Base-by-base conservation (phyloP, 2,797 vertebrate species). In the Distichodus sexfasciatus region DNA sequence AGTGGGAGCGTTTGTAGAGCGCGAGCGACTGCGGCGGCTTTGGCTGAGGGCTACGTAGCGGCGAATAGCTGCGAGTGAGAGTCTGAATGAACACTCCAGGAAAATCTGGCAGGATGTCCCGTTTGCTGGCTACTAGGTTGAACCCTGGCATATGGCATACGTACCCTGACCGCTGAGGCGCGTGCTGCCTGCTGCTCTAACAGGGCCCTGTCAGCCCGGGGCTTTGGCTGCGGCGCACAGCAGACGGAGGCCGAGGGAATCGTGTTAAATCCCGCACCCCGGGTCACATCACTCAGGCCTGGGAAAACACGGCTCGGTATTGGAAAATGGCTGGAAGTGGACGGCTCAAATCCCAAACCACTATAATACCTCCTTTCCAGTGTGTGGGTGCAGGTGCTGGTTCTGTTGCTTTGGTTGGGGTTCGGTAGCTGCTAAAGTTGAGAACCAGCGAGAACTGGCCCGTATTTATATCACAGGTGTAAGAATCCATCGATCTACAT, bases 101-200 rank as follows among this genome's bases (percentile, higher is more conserved):
- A n/a, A 76, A 73, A 69, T 72, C 78, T 87, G 84, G 84, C 85
- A 85, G 77, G 50, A 48, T 61, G 35, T 64, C 24, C 80, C 55
- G 41, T 76, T 67, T 79, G 79, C 84, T 87, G 84, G 86, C 81
- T 78, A 76, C 55, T 66, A 63, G 80, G 54, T 77, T 81, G 83
- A 89, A 83, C 84, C 74, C 82, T 74, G 84, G 81, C 88, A 90
- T 89, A 90, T 87, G 88, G 83, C 81, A 14, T 74, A 80, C 83
- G 83, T 79, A 77, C 75, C 77, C 76, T 61, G 77, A 80, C 82
- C 79, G 84, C 79, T 84, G 75, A 71, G 77, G 78, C 79, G 78
- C 82, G 82, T 84, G 78, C 80, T 50, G 66, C 84, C 76, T 63
- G 61, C 57, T 81, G 83, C 79, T 86, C 78, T 76, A 71, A 66